These are phyloP conservation scores for Propithecus perrieri DNA, from an alignment of 2,797 vertebrate species.

Conservation along the genomic window DNA sequence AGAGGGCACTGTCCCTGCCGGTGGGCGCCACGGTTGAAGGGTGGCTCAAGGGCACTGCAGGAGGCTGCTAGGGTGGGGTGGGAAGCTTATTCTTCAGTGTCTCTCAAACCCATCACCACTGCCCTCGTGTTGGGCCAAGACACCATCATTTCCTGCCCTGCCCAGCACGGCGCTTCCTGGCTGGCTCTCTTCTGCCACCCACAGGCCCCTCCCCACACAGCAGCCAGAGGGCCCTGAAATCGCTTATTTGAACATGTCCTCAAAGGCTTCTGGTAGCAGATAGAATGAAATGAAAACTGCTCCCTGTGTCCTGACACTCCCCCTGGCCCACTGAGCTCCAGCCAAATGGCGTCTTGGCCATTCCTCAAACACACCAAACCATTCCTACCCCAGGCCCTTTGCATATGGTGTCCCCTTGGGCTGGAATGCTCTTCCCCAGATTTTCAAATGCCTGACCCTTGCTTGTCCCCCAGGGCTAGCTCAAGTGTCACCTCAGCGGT, in stretches of 20 bases:
- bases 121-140: not conserved
- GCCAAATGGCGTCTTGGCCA: not conserved
- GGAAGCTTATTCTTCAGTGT: not conserved
- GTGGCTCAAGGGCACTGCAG: not conserved
- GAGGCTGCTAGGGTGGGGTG: not conserved
- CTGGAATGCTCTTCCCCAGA: not conserved
- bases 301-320: not conserved
- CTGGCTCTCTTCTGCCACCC: not conserved
- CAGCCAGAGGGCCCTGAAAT: not conserved
- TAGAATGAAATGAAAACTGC: not conserved
- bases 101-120: not conserved
- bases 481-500: not conserved
- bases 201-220: not conserved
- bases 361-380: not conserved
- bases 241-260: not conserved
- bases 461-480: not conserved
- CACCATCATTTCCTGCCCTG: not conserved
- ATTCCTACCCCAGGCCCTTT: not conserved
- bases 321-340: too few species aligned
- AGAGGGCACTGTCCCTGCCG: not conserved
- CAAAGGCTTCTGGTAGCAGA: not conserved
- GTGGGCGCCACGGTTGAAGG: not conserved
- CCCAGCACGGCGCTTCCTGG: not conserved
- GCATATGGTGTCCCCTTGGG: not conserved
- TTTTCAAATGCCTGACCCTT: not conserved